Conservation (phyloP, 2,113 vertebrate species). For the Elachura formosa region DNA sequence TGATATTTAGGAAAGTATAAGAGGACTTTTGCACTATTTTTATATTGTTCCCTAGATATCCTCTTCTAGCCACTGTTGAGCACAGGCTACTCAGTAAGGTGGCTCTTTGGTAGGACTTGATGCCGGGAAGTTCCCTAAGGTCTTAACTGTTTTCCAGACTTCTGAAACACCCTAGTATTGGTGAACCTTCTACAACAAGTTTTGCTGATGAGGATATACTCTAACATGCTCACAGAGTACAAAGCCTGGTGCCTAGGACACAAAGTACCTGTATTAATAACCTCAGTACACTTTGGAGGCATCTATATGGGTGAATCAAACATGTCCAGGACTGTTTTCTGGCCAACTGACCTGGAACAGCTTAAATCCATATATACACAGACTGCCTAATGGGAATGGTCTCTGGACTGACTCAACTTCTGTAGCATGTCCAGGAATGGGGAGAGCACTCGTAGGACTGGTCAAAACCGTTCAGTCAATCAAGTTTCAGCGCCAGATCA, state of each 20-base stretch:
- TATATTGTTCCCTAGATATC: neutral
- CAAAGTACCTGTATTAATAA: neutral
- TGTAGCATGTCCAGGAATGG: neutral
- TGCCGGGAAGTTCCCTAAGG: neutral
- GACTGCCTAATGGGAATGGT: neutral
- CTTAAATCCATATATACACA: neutral
- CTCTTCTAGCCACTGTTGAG: neutral
- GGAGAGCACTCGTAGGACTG: neutral
- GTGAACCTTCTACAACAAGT: neutral
- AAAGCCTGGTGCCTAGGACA: neutral
- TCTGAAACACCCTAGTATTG: neutral
- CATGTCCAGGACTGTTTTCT: neutral
- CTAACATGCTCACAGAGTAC: neutral
- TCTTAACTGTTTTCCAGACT: neutral
- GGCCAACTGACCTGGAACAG: neutral
- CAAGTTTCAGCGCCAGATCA: conserved; percentile 1
- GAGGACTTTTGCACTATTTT: neutral
- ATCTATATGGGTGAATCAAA: neutral
- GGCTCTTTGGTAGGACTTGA: neutral
- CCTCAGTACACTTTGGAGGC: neutral
- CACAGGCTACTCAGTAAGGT: neutral
- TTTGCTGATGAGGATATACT: neutral
- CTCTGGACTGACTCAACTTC: neutral
- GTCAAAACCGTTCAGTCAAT: conserved; percentile 3
- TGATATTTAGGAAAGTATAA: neutral